A percentile compares a stretch with the other conserved stretches of the same genome.
Evolutionary conservation across 2,888 invertebrate species (phyloP).

Genomic region (Brachylomia viminalis): DNA sequence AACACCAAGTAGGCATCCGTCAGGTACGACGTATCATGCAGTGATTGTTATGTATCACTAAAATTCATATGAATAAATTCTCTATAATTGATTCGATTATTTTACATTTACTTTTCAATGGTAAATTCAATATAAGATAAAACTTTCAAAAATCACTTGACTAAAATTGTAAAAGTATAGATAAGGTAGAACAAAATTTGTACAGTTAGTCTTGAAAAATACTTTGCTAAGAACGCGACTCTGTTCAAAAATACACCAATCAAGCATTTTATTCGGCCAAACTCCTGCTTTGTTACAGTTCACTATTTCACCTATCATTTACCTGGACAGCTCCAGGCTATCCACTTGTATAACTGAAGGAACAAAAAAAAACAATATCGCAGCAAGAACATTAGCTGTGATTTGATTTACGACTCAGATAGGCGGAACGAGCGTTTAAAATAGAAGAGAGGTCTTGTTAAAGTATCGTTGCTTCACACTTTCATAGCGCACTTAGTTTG

Average conservation of each 20-base stretch:
- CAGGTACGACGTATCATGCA: neutral
- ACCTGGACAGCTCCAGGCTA: neutral
- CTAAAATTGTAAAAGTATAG: neutral
- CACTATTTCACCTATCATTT: no score
- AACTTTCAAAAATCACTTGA: neutral
- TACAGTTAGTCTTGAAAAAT: neutral
- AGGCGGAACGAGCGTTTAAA: constrained; percentile 61
- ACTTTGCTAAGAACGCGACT: neutral
- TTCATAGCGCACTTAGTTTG: constrained; percentile 71
- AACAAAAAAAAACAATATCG: constrained; percentile 38
- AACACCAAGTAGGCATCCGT: neutral
- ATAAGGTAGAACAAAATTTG: neutral
- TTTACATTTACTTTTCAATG: neutral
- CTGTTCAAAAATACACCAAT: neutral
- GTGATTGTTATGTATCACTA: neutral
- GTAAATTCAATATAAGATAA: neutral
- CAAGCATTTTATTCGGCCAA: no score
- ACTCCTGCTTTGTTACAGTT: no score
- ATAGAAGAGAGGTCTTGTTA: constrained; percentile 63
- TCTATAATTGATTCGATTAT: neutral
- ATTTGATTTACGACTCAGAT: constrained; percentile 60
- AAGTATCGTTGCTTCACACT: constrained; percentile 64
- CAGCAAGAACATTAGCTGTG: constrained; percentile 54
- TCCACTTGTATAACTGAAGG: constrained; percentile 3
- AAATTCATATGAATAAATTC: neutral